Percentiles rank a stretch among this genome's conserved stretches.
Conservation (phyloP, 2,113 vertebrate genomes). For the Ceratotherium simum region DNA sequence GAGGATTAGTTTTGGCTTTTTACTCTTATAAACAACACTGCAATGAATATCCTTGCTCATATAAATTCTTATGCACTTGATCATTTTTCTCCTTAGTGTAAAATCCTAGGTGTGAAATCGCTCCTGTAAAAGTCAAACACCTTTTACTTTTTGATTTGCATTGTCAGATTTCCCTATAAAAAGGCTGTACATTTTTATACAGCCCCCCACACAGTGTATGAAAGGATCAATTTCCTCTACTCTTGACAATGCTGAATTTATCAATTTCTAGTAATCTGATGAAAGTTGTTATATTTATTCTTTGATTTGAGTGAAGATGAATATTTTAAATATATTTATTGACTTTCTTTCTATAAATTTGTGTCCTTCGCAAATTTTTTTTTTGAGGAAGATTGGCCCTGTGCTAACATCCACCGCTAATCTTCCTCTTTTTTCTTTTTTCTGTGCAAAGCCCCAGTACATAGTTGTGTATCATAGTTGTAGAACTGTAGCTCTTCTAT, state of each 20-base stretch:
- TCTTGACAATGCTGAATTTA: background rate
- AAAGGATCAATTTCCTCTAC: background rate
- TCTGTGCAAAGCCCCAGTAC: too few relatives aligned
- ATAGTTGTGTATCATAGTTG: too few relatives aligned
- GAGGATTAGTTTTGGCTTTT: background rate
- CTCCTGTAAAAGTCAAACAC: background rate
- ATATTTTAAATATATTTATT: background rate
- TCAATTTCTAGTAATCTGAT: background rate
- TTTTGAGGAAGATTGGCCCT: background rate
- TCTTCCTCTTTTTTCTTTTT: too few relatives aligned
- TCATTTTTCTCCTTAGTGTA: background rate
- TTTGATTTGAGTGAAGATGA: background rate
- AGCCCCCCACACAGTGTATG: background rate
- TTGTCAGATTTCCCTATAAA: background rate
- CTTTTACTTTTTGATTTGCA: background rate
- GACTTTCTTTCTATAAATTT: background rate
- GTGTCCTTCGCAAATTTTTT: background rate
- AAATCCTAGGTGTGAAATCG: background rate
- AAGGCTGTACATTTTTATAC: background rate
- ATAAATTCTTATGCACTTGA: background rate
- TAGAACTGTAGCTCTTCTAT: too few relatives aligned
- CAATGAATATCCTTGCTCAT: background rate
- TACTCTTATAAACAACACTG: background rate
- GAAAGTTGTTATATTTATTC: background rate
- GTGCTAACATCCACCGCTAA: too few relatives aligned